phyloP scores from a whole-genome alignment of 2,888 invertebrate genomes.

The Coelopa pilipes region DNA sequence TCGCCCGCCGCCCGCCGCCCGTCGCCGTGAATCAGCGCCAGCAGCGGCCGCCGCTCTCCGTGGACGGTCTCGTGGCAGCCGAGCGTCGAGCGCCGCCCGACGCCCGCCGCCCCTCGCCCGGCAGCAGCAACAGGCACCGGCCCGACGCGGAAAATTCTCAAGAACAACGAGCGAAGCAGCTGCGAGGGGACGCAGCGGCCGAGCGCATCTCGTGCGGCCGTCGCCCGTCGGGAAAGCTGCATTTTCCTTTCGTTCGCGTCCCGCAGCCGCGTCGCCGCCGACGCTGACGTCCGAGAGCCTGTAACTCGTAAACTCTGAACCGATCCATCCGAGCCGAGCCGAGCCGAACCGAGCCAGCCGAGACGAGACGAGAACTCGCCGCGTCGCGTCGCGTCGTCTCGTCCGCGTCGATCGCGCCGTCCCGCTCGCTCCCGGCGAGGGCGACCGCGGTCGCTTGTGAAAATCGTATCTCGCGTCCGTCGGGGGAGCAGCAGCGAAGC shows the following conservation, averaged over 20 bases:
- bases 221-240: background rate
- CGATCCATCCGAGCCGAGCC: too few species aligned
- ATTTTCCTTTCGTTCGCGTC: conserved; percentile 25
- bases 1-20: background rate
- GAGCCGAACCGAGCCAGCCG: too few species aligned
- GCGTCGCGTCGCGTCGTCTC: background rate
- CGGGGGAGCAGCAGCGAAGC: too few species aligned
- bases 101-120: background rate
- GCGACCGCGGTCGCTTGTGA: background rate
- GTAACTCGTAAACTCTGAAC: conserved; percentile 20
- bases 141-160: conserved; percentile 10
- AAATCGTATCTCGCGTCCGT: conserved; percentile 22
- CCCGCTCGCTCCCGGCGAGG: background rate
- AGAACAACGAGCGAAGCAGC: background rate
- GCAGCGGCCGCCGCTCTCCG: conserved; percentile 6
- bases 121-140: conserved; percentile 6
- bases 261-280: too few species aligned
- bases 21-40: conserved; percentile 26
- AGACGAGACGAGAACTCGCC: too few species aligned
- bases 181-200: background rate
- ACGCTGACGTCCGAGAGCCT: conserved; percentile 16
- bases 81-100: too few species aligned
- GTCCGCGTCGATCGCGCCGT: conserved; percentile 8
- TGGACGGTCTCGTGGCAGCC: too few species aligned
- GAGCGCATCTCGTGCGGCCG: background rate